These are phyloP conservation scores for Lomographa bimaculata DNA, from an alignment of 2,888 invertebrate genomes.

Conservation along the genomic window DNA sequence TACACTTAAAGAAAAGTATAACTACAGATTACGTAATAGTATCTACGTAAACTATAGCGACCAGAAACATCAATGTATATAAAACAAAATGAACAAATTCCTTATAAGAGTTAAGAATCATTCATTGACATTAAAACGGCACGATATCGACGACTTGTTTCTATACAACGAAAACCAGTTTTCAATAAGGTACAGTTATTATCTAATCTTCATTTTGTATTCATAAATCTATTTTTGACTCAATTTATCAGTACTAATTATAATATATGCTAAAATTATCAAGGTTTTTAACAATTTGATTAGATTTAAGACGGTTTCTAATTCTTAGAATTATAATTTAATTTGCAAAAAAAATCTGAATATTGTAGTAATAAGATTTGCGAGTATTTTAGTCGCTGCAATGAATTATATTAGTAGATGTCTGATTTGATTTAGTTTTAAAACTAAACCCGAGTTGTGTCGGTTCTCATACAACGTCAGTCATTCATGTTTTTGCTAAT, in stretches of 20 bases:
- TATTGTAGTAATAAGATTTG: too few species aligned
- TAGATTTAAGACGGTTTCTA: slow-evolving; percentile 5
- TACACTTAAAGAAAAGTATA: too few species aligned
- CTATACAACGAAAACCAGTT: slow-evolving; percentile 15
- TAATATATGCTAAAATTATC: slow-evolving; percentile 6
- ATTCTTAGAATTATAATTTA: slow-evolving; percentile 16
- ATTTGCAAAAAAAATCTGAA: slow-evolving; percentile 11
- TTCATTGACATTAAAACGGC: slow-evolving; percentile 14
- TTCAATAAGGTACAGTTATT: slow-evolving; percentile 2
- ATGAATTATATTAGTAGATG: too few species aligned
- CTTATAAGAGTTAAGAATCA: slow-evolving; percentile 12
- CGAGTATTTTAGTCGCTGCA: too few species aligned
- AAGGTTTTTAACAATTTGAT: background rate
- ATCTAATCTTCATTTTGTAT: slow-evolving; percentile 3
- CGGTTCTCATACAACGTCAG: too few species aligned
- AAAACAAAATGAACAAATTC: slow-evolving; percentile 7
- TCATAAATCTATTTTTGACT: slow-evolving; percentile 8
- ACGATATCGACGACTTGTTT: too few species aligned
- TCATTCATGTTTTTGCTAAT: too few species aligned
- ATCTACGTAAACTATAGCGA: too few species aligned
- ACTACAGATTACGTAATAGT: too few species aligned
- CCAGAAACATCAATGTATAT: background rate
- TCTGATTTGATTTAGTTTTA: too few species aligned
- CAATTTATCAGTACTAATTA: slow-evolving; percentile 7
- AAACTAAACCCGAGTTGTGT: too few species aligned